Evolutionary conservation across 2,797 vertebrate genomes (phyloP).

Genomic region (Xyrichtys novacula): DNA sequence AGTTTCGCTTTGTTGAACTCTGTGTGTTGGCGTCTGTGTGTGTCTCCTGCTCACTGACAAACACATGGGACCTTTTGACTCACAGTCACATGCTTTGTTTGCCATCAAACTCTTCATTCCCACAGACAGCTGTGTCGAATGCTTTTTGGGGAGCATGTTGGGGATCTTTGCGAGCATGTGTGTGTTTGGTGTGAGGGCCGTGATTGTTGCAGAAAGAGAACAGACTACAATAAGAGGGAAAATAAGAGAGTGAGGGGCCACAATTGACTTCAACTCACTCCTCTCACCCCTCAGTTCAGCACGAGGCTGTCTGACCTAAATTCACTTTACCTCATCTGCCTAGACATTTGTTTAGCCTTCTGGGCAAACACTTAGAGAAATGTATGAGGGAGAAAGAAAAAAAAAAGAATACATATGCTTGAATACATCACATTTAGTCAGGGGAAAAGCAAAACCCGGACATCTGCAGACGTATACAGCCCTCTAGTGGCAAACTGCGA

Average conservation of each 20-base stretch:
- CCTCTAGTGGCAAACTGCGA: slow-evolving; percentile 83
- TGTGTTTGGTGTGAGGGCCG: slow-evolving; percentile 21
- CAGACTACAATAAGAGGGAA: slow-evolving; percentile 50
- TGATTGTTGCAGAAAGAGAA: slow-evolving; percentile 62
- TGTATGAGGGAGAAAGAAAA: slow-evolving; percentile 76
- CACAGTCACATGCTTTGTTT: slow-evolving; percentile 52
- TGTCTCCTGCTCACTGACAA: slow-evolving; percentile 38
- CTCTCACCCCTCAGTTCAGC: slow-evolving; percentile 78
- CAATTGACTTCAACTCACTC: slow-evolving; percentile 78
- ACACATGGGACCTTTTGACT: slow-evolving; percentile 45
- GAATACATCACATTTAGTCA: slow-evolving; percentile 78
- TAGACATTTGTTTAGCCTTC: slow-evolving; percentile 89
- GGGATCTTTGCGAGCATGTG: slow-evolving; percentile 3
- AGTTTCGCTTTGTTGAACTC: background rate
- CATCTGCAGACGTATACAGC: slow-evolving; percentile 82
- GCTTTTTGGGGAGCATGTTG: slow-evolving; percentile 29
- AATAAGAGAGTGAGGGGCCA: slow-evolving; percentile 56
- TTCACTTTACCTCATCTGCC: slow-evolving; percentile 87
- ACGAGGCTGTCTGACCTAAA: slow-evolving; percentile 85
- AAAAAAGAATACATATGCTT: slow-evolving; percentile 78
- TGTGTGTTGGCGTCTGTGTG: slow-evolving; percentile 12
- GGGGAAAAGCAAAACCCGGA: slow-evolving; percentile 52
- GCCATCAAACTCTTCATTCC: slow-evolving; percentile 44
- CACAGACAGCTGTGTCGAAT: slow-evolving; percentile 69
- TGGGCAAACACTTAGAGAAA: slow-evolving; percentile 89